Percentiles rank a stretch among this genome's conserved stretches.
Evolutionary conservation across 2,888 invertebrate genomes (phyloP).

Genomic region (Onchidella celtica): DNA sequence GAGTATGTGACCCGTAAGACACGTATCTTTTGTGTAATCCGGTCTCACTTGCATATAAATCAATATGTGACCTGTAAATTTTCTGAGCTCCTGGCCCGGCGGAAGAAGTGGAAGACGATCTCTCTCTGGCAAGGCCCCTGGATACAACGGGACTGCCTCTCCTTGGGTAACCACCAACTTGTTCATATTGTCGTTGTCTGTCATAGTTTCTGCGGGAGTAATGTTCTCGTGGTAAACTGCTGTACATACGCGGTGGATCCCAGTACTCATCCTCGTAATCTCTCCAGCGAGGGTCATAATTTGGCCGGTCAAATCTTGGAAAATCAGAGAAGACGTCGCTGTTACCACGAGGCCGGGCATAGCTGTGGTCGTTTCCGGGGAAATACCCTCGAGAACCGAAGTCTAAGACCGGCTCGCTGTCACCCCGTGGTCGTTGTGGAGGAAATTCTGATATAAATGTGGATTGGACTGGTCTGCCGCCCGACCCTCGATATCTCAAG

Average conservation of each 20-base stretch:
- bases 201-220: no score
- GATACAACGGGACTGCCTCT: no score
- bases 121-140: no score
- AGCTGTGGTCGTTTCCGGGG: neutral
- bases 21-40: neutral
- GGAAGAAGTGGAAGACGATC: no score
- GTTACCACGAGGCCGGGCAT: neutral
- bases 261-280: neutral
- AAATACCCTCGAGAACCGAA: neutral
- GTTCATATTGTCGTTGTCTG: no score
- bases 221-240: no score
- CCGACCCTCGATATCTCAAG: constrained; percentile 10
- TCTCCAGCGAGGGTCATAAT: neutral
- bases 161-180: no score
- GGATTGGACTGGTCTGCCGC: no score
- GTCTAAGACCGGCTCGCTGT: neutral
- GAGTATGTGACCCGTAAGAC: no score
- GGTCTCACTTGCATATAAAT: neutral
- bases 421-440: neutral
- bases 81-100: neutral
- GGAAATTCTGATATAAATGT: no score
- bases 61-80: constrained; percentile 24
- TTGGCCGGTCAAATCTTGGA: neutral
- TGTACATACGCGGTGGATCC: neutral
- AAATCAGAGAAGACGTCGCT: neutral